phyloP scores from a whole-genome alignment of 2,113 vertebrate genomes.

The Ailurus styani region DNA sequence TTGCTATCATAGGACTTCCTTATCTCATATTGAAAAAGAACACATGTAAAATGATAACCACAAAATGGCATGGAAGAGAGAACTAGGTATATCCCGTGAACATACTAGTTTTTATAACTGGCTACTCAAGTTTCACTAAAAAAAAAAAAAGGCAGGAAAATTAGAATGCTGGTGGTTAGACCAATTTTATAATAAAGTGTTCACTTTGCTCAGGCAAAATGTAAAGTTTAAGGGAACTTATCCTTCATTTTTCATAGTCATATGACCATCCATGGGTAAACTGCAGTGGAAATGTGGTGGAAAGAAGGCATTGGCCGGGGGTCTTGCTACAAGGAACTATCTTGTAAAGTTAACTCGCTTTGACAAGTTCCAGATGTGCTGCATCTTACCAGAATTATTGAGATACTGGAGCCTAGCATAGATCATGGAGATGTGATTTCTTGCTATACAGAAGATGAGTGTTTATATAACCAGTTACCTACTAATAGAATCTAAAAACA shows the following conservation, averaged over 20 bases:
- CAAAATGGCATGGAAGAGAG: background rate
- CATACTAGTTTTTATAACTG: background rate
- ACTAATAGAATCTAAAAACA: background rate
- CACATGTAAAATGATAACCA: background rate
- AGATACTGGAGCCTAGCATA: background rate
- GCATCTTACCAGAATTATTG: background rate
- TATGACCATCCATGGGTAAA: conserved; percentile 49
- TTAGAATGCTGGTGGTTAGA: background rate
- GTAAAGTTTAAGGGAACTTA: conserved; percentile 63
- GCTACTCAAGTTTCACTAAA: background rate
- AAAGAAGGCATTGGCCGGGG: conserved; percentile 19
- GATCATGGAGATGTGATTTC: background rate
- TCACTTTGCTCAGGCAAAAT: conserved; percentile 55
- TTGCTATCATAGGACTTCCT: background rate
- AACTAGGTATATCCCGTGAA: background rate
- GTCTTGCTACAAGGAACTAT: conserved; percentile 22
- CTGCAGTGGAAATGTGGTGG: conserved; percentile 51
- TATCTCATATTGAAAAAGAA: conserved; percentile 1
- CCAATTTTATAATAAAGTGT: conserved; percentile 30
- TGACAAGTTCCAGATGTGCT: conserved; percentile 19
- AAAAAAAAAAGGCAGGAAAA: background rate
- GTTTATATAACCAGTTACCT: background rate
- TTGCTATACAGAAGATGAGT: background rate
- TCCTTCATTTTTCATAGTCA: conserved; percentile 65
- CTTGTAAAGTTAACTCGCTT: conserved; percentile 56